Base-by-base conservation (phyloP, 2,888 invertebrate genomes). In the Ennomos fuscantarius region DNA sequence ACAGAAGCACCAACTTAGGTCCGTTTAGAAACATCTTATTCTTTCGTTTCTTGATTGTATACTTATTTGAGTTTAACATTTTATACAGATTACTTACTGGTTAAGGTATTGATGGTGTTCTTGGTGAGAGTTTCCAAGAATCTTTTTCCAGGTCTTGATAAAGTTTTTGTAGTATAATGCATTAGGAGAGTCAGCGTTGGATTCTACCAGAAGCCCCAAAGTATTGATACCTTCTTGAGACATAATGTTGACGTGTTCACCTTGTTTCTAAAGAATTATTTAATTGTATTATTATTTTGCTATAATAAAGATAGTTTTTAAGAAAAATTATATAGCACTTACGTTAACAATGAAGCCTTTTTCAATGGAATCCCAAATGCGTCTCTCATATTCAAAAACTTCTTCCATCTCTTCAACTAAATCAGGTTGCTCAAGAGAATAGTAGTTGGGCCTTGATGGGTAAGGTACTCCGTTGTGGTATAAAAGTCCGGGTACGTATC, bases 401-500 rank as follows among this genome's bases (percentile, higher is more conserved):
- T 91, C 68, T 40, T 81, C 79, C 32, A 93, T 68, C 51, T 92
- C 83, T 24, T 89, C 70, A 41, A 87, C 75, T 55, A 93, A 81
- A 43, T 89, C 78, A 41, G 90, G 85, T 45, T 90, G 89, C 15
- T 93, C 74, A 3, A 94, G 66, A 43, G 93, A 82, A 69, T 89
- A 93, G 70, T 93, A 84, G 73, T 94, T 90, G 32, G 94, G 94
- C 65, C 96, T 94, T 46, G 83, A 85, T 35, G 95, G 94, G 87
- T 94, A 95, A 48, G 94, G 93, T 48, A 95, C 84, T 42, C 96
- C 96, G 65, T 94, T 96, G 69, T 92, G 90, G 77, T 94, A 93
- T 55, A 93, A 83, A 63, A 96, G 84, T 57, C 94, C 93, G 45
- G 96, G 93, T 46, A 93, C 90, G 82, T 93, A 96, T 9, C 95